Conservation (phyloP, 2,113 vertebrate species). For the Hiodon alosoides region DNA sequence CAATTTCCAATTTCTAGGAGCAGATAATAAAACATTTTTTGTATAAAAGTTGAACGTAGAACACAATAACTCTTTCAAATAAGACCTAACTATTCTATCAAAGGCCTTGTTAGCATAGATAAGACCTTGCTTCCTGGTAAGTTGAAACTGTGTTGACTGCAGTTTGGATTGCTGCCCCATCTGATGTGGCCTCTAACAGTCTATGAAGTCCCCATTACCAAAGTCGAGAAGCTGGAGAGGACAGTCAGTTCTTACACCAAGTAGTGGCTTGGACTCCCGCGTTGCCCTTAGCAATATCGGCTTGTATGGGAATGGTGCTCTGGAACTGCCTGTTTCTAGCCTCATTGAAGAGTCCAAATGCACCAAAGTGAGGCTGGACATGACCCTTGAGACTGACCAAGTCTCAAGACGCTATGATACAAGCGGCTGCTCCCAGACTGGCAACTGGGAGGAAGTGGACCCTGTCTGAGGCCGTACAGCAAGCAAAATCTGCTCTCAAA, state of each 20-base stretch:
- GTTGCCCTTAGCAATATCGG: constrained; percentile 16
- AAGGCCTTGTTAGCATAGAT: no score
- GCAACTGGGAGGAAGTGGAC: constrained; percentile 10
- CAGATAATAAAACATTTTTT: no score
- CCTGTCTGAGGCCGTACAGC: background rate
- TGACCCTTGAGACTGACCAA: background rate
- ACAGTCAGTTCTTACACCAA: constrained; percentile 4
- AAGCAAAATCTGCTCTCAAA: background rate
- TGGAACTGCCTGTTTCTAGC: constrained; percentile 17
- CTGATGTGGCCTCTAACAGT: background rate
- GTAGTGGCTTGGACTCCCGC: constrained; percentile 7
- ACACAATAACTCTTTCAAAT: no score
- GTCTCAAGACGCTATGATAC: background rate
- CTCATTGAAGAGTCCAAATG: background rate
- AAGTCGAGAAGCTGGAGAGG: constrained; percentile 3
- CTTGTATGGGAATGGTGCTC: constrained; percentile 10
- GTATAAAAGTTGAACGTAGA: no score
- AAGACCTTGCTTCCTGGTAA: background rate
- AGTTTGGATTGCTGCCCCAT: background rate
- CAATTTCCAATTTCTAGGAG: no score
- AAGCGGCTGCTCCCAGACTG: background rate
- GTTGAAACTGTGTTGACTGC: background rate
- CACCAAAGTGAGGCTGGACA: background rate
- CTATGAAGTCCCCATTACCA: background rate
- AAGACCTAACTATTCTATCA: no score